phyloP scores from a whole-genome alignment of 1,140 invertebrate genomes.

The Centruroides sculpturatus region DNA sequence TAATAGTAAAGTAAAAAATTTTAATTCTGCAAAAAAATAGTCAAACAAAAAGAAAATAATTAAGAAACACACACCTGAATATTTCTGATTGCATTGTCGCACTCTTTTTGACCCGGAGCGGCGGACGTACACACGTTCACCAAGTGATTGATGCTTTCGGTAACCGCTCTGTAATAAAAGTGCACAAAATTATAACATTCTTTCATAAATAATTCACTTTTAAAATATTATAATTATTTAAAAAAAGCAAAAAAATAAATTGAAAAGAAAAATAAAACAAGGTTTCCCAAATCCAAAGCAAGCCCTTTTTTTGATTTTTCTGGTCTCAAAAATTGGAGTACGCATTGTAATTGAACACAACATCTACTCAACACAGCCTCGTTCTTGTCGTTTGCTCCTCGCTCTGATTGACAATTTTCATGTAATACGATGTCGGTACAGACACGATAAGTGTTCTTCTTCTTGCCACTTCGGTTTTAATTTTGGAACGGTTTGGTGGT shows the following conservation, averaged over 20 bases:
- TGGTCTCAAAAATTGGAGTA: too few relatives aligned
- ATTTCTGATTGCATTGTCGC: conserved; percentile 86
- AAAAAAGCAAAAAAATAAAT: not conserved
- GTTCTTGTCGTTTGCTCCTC: too few relatives aligned
- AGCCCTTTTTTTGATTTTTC: too few relatives aligned
- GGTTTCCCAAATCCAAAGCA: too few relatives aligned
- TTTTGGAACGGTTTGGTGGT: too few relatives aligned
- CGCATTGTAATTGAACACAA: too few relatives aligned
- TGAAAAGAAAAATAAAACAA: too few relatives aligned
- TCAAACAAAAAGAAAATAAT: not conserved
- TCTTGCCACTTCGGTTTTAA: too few relatives aligned
- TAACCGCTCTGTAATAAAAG: conserved; percentile 48
- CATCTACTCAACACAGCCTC: too few relatives aligned
- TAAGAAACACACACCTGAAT: conserved; percentile 54
- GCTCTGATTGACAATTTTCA: too few relatives aligned
- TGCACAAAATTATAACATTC: conserved; percentile 1
- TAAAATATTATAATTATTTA: not conserved
- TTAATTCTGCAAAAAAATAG: not conserved
- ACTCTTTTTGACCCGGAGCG: conserved; percentile 84
- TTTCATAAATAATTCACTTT: not conserved
- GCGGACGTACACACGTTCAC: conserved; percentile 68
- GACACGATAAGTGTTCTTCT: too few relatives aligned
- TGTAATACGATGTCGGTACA: too few relatives aligned
- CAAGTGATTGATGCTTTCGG: conserved; percentile 81
- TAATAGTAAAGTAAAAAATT: not conserved